These are phyloP conservation scores for Pteropus rufus DNA, from an alignment of 2,797 vertebrate species.

Conservation along the genomic window DNA sequence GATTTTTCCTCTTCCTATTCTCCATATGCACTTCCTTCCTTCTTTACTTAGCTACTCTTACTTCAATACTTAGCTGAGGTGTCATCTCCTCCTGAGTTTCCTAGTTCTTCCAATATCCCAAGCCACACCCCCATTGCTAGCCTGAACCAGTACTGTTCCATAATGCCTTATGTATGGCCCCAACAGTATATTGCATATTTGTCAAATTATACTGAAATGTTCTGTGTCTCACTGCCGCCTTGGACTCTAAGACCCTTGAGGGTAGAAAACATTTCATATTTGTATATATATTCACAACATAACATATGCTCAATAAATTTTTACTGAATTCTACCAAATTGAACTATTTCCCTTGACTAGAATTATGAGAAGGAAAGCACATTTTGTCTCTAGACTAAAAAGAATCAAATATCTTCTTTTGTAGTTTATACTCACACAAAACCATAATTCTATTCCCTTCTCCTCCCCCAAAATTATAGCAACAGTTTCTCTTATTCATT, in stretches of 20 bases:
- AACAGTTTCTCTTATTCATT: constrained; percentile 21
- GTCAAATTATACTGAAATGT: background rate
- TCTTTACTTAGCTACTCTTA: background rate
- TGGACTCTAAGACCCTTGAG: background rate
- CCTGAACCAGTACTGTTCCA: background rate
- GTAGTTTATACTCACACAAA: constrained; percentile 10
- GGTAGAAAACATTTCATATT: background rate
- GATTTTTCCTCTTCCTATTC: background rate
- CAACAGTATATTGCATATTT: background rate
- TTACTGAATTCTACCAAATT: constrained; percentile 38
- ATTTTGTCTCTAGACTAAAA: constrained; percentile 38
- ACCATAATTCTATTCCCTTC: background rate
- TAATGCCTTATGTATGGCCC: background rate
- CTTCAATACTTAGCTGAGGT: background rate
- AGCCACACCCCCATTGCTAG: background rate
- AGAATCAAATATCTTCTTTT: background rate
- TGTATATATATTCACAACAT: background rate
- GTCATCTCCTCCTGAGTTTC: background rate
- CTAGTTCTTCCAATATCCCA: background rate
- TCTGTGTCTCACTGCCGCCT: background rate
- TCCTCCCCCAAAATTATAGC: background rate
- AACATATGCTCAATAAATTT: background rate
- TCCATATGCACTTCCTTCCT: background rate
- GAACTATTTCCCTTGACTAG: constrained; percentile 8
- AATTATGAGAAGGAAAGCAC: constrained; percentile 22